Conservation (phyloP, 2,113 vertebrate species). For the Ptyas mucosa region DNA sequence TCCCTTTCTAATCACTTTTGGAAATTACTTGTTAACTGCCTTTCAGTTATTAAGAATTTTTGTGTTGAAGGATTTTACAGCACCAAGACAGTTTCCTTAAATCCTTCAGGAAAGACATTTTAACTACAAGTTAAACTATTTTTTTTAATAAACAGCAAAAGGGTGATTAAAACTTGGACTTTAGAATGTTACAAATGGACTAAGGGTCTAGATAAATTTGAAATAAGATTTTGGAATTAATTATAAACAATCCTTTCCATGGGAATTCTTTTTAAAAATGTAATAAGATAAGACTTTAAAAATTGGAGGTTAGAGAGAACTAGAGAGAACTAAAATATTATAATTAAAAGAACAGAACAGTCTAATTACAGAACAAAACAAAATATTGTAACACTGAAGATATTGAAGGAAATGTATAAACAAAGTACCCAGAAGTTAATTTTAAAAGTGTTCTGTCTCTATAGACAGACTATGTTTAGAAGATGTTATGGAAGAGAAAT, state of each 20-base stretch:
- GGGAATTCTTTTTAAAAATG: not conserved
- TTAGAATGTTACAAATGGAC: not conserved
- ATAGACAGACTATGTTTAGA: not conserved
- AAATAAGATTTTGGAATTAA: too few species aligned
- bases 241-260: not conserved
- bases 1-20: not conserved
- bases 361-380: not conserved
- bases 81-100: not conserved
- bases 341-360: not conserved
- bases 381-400: not conserved
- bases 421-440: not conserved
- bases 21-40: not conserved
- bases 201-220: not conserved
- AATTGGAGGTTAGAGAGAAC: not conserved
- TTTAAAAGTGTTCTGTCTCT: not conserved
- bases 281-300: not conserved
- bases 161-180: not conserved
- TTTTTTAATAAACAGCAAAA: not conserved
- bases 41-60: not conserved
- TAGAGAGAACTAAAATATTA: not conserved
- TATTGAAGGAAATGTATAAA: not conserved
- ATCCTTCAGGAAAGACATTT: not conserved
- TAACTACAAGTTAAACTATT: not conserved
- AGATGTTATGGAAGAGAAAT: too few species aligned
- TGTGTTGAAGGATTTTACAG: too few species aligned